Evolutionary conservation across 2,888 invertebrate genomes (phyloP), one percentile per base, ranked within the genome.

Genomic region (Tetranychus truncatus): DNA sequence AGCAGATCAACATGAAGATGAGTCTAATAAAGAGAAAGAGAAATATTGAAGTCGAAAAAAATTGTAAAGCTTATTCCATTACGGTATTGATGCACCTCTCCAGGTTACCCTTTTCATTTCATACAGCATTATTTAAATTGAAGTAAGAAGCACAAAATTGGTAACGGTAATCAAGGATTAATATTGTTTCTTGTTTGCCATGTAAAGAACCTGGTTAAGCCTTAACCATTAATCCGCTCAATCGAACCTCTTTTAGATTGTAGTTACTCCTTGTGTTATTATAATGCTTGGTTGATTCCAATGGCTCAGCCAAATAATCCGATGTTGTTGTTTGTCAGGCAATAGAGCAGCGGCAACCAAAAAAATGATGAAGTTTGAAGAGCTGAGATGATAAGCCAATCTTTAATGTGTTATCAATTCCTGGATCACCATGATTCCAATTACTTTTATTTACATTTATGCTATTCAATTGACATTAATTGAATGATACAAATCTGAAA

Each of bases 101-200:
- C 55, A 55, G 55, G 55, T 15, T 55, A 55, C 55, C 55, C 55
- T 15, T 55, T 55, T 55, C 4, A 11, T 46, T 46, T 46, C 55
- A 55, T 55, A 8, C 1, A 15, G 15, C 15, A 15, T 15, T 55
- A 55, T 55, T 55, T 55, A 9, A 55, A 55, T 15, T 55, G 9
- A 15, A 55, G 15, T 55, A 55, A 15, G 55, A 55, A 55, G 55
- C 11, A 55, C 9, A 55, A 55, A 55, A 55, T 55, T 55, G 55
- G 55, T 55, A 55, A 55, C 55, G 55, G 55, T 55, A 55, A 55
- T 55, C 55, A 55, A 55, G 55, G 55, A 55, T 55, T 55, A 55
- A 55, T 55, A 55, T 55, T 55, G 55, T 55, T 55, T 15, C 15
- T 55, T 55, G 55, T 55, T 55, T 15, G 9, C 15, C 11, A 55